Evolutionary conservation across 2,113 vertebrate genomes (phyloP).

Genomic region (Takifugu bimaculatus): DNA sequence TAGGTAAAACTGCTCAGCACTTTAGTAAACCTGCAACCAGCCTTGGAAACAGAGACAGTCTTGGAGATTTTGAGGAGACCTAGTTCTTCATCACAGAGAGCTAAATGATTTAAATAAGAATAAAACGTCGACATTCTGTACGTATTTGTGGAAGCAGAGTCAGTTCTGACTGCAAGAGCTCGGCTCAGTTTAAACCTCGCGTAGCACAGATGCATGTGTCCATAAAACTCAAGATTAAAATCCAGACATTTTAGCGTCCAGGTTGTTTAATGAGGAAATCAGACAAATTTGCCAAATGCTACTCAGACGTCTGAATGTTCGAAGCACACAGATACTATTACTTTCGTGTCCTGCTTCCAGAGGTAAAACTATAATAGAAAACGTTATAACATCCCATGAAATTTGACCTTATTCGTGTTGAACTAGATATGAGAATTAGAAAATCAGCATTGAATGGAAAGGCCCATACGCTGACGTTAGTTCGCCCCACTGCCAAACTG

Average conservation of each 20-base stretch:
- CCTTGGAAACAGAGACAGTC: too few relatives aligned
- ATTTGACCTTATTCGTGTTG: neutral
- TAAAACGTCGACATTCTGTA: too few relatives aligned
- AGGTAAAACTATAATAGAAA: neutral
- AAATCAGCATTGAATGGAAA: slow-evolving; percentile 43
- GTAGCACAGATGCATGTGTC: too few relatives aligned
- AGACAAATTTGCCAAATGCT: neutral
- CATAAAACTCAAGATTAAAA: neutral
- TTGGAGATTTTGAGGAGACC: too few relatives aligned
- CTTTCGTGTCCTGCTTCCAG: slow-evolving; percentile 1
- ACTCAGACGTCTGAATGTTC: slow-evolving; percentile 30
- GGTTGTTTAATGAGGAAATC: neutral
- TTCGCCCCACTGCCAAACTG: slow-evolving; percentile 42
- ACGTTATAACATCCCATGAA: neutral
- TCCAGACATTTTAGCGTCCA: neutral
- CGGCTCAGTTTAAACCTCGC: too few relatives aligned
- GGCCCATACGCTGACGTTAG: slow-evolving; percentile 52
- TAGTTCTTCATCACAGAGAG: too few relatives aligned
- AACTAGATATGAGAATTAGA: neutral
- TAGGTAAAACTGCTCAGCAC: neutral
- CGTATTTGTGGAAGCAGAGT: too few relatives aligned
- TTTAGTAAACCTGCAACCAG: too few relatives aligned
- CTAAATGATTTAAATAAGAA: too few relatives aligned
- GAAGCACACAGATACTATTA: slow-evolving; percentile 12
- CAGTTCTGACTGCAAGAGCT: too few relatives aligned